Evolutionary conservation across 2,113 vertebrate genomes (phyloP), one percentile per base, ranked within the genome.

Genomic region (Sinocyclocheilus maitianheensis): DNA sequence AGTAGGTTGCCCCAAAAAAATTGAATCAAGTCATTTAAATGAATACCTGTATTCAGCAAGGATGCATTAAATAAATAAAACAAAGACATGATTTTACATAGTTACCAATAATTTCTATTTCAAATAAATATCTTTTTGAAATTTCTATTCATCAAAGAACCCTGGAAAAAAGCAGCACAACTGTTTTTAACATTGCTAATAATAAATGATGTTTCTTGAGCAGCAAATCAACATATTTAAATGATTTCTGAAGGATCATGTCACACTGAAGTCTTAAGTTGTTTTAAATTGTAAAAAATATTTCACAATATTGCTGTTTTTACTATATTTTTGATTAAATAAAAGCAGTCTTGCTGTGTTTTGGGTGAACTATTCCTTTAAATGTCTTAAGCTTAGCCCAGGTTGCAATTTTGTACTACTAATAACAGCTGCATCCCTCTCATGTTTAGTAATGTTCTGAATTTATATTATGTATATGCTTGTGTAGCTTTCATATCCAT

Each of bases 381-480:
- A 72, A 72, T 40, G 20, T 24, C 40, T 24, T 13, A 26, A 48
- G 5, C 43, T 43, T 43, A 48, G 72, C 22, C 43, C 43, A 24
- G 3, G 22, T 13, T 48, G 43, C 72, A 26, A 48, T 76, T 76
- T 48, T 76, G 40, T 76, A 48, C 6, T n/a, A 48, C n/a, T 48
- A 48, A 48, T 26, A 76, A 76, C 43, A 76, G 12, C 43, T 46
- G 43, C 72, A 76, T 80, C 58, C 30, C 3, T 63, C 37, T 43
- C 78, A 40, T 24, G 78, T 81, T 81, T 63, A 81, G n/a, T 81
- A 46, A 67, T 65, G n/a, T 67, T 46, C n/a, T 81, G 79, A 46
- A 67, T 67, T 81, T 16, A 48, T 51, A 48, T 51, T 26, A 76
- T 51, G 12, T 18, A 81, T 10, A 63, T 67, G 62, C 13, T 48